Base-by-base conservation (phyloP, 1,140 invertebrate species). In the Leptinotarsa texana region DNA sequence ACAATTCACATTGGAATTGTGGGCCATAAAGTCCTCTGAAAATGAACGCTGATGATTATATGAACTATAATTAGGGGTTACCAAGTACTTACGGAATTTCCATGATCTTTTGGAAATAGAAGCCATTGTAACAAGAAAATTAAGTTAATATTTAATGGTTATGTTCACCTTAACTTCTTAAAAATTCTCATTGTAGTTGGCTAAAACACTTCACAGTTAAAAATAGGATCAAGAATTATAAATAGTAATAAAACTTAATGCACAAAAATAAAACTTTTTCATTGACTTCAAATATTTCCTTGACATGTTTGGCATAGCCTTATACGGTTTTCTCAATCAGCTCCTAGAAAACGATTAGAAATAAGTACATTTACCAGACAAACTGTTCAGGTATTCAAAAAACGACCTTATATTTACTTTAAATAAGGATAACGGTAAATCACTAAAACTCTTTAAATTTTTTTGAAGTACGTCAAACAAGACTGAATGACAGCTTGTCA, bases 21-120 rank as follows among this genome's bases (percentile, higher is more conserved):
- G 96, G 65, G 95, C 96, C 72, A 91, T 89, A 87, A 97, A 96
- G 83, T 97, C 95, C 88, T 96, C 95, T 97, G 89, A 62, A 90
- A 87, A 33, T 8, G n/a, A 27, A 47, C 13, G 4, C 18, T 42
- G 15, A 42, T 42, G 2, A 49, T 33, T 69, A 6, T 47, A 18
- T 69, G 13, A 33, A 69, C 17, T 13, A 69, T 49, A 47, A 24
- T 15, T 42, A 33, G 17, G 18, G 6, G n/a, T n/a, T 13, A 69
- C 6, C 24, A 5, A 63, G 15, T 76, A 87, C 88, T 88, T 83
- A 89, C 88, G 88, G 78, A 89, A 84, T 86, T 88, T 89, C 87
- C 88, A 89, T 82, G 88, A 89, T 85, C 87, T 87, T 83, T 90
- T 90, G 65, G 87, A 88, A 69, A 88, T 86, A 75, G 88, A 87